These are phyloP conservation scores for western clawed frog (Xenopus tropicalis) DNA, from an alignment of 2,113 vertebrate species.

Conservation along the genomic window UCB_Xtro_10.0 CM004446.2:135532501-135533000, in stretches of 20 bases:
- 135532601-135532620: slow-evolving; percentile 44
- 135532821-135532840: slow-evolving; percentile 34
- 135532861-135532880: background rate
- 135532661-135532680: slow-evolving; percentile 19
- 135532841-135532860: slow-evolving; percentile 27
- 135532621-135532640: slow-evolving; percentile 28
- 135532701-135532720: slow-evolving; percentile 9
- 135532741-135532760: slow-evolving; percentile 32
- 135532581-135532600: slow-evolving; percentile 42
- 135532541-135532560: slow-evolving; percentile 7
- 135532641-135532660: slow-evolving; percentile 17
- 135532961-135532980: too few species aligned
- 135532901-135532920: too few species aligned
- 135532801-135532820: slow-evolving; percentile 1
- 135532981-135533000: too few species aligned
- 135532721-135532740: slow-evolving; percentile 17
- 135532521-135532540: slow-evolving; percentile 25
- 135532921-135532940: too few species aligned
- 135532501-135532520: slow-evolving; percentile 22
- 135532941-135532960: too few species aligned
- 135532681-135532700: slow-evolving; percentile 21
- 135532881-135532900: background rate
- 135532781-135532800: background rate
- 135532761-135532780: slow-evolving; percentile 1
- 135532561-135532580: slow-evolving; percentile 36